Base-by-base conservation (phyloP, 92 coral and sea anemone genomes). In the Montipora capitata region DNA sequence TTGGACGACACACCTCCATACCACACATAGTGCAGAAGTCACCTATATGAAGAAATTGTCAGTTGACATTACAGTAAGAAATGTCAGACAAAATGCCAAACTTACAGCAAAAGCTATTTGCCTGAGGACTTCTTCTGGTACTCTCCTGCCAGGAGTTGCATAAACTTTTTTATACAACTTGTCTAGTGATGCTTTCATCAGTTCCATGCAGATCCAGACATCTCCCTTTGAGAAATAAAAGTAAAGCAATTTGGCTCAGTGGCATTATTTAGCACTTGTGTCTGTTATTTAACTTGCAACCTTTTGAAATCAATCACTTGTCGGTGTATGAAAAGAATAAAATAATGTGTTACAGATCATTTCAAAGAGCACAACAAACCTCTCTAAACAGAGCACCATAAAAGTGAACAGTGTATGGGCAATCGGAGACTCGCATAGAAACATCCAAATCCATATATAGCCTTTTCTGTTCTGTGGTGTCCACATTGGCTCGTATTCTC, bases 131-230 rank as follows among this genome's bases (percentile, higher is more conserved):
- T 96, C 98, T 77, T 98, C 99, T 9, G 98, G 96, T 12, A 98
- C 93, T 61, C 94, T 73, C 77, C 95, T 89, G 38, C 80, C 94
- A 74, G 94, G 87, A 49, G 83, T 90, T 6, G 96, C 86, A 86
- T 94, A 98, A 11, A 98, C 98, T 72, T 82, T 79, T 85, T 91
- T 94, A 86, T 98, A 98, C 70, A 98, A 41, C 40, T 94, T 97
- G 79, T 88, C 98, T 61, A 98, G 87, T 6, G 99, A 98, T 49
- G 95, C 94, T 73, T 76, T 93, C 99, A 98, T 98, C 11, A 98
- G 87, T 82, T 98, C 99, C 99, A 98, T 98, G 79, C 99, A 98
- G 57, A 98, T 98, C 99, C 99, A 98, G 3, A 96, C 99, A 91
- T 98, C 99, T 74, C 99, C 99, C 99, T 98, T 57, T 4, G 51